phyloP scores from a whole-genome alignment of 2,888 invertebrate species.

The Dicyrtomina minuta region DNA sequence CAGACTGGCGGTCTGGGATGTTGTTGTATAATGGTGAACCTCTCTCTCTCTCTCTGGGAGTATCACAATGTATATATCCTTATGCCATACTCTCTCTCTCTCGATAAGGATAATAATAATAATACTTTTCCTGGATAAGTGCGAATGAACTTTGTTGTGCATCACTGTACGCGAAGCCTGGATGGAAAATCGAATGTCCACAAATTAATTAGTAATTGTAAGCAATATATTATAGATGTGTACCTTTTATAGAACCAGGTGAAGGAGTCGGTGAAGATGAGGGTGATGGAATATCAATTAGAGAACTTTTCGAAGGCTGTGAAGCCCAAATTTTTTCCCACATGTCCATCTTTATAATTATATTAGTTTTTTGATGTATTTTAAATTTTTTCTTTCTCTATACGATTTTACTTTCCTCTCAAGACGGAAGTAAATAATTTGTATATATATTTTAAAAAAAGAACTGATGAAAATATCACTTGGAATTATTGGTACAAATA shows the following conservation, averaged over 20 bases:
- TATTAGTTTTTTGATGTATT: conserved; percentile 2
- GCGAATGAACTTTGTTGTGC: too few relatives aligned
- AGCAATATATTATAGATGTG: too few relatives aligned
- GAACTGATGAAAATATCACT: background rate
- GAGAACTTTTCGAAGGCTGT: conserved; percentile 48
- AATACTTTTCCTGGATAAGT: too few relatives aligned
- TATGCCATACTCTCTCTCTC: too few relatives aligned
- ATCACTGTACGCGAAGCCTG: too few relatives aligned
- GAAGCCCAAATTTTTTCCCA: conserved; percentile 54
- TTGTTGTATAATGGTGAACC: too few relatives aligned
- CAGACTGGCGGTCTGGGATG: too few relatives aligned
- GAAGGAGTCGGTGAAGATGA: conserved; percentile 53
- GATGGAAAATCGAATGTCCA: too few relatives aligned
- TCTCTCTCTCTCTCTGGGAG: too few relatives aligned
- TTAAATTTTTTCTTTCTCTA: conserved; percentile 20
- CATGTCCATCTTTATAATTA: conserved; percentile 50
- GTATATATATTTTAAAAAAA: background rate
- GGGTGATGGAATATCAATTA: conserved; percentile 52
- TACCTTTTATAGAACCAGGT: conserved; percentile 54
- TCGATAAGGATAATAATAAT: too few relatives aligned
- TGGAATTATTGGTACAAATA: background rate
- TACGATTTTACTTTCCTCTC: background rate
- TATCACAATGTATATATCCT: too few relatives aligned
- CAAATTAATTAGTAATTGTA: too few relatives aligned
- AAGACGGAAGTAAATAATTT: conserved; percentile 3